Conservation (phyloP, 2,797 vertebrate genomes). For the Bryconaethiops microstoma region DNA sequence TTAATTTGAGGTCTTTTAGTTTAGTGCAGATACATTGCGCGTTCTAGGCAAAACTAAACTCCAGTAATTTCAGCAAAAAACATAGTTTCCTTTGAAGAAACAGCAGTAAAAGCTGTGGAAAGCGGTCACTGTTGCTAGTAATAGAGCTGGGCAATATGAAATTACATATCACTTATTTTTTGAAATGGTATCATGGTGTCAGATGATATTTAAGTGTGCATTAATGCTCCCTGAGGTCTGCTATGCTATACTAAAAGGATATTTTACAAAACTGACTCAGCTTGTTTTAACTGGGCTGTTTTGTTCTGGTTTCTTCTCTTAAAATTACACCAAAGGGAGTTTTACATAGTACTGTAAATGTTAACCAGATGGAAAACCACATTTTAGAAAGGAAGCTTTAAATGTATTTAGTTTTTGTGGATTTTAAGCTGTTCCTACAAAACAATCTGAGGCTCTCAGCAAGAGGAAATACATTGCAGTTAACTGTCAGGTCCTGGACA, state of each 20-base stretch:
- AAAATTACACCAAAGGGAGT: neutral
- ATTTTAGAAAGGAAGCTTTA: neutral
- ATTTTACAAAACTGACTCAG: neutral
- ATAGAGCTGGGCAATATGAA: neutral
- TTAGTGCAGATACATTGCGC: neutral
- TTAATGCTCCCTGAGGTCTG: no score
- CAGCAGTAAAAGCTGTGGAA: neutral
- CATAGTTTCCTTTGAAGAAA: neutral
- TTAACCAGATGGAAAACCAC: neutral
- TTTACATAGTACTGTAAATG: neutral
- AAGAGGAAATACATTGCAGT: neutral
- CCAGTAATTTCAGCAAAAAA: slow-evolving; percentile 18
- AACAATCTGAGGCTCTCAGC: neutral
- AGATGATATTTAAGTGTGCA: neutral
- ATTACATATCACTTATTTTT: neutral
- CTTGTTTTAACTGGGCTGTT: neutral
- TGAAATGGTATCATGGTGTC: neutral
- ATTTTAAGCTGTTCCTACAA: neutral
- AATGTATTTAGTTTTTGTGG: neutral
- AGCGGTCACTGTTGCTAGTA: neutral
- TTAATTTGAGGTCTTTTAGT: slow-evolving; percentile 9
- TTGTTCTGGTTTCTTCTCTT: neutral
- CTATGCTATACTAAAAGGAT: no score
- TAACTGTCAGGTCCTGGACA: neutral
- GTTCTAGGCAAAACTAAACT: neutral